Percentiles rank a stretch among this genome's conserved stretches.
phyloP scores from a whole-genome alignment of 2,797 vertebrate species.

The Xerus rutilus region DNA sequence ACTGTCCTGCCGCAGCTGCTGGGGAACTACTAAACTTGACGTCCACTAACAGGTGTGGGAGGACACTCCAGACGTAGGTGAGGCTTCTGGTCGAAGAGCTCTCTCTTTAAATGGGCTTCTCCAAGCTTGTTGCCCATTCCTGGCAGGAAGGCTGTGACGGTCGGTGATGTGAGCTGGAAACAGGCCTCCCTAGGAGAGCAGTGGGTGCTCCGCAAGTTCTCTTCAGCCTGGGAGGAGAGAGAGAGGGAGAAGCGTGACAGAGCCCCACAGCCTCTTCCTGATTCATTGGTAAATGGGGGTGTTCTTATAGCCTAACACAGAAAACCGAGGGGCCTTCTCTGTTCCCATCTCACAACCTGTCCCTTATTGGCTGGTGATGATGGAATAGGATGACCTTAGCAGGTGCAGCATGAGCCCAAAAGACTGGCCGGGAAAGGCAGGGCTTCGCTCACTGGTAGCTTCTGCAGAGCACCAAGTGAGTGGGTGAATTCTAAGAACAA shows the following conservation, averaged over 20 bases:
- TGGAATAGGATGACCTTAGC: not conserved
- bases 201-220: not conserved
- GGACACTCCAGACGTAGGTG: not conserved
- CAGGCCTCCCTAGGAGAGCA: not conserved
- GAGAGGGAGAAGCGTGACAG: not conserved
- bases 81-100: not conserved
- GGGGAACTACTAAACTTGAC: not conserved
- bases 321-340: not conserved
- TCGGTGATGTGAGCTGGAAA: not conserved
- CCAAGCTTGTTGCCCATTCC: not conserved
- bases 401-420: not conserved
- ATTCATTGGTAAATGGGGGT: not conserved
- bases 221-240: not conserved
- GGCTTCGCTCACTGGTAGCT: not conserved
- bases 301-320: not conserved
- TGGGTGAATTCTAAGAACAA: not conserved
- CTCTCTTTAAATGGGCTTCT: conserved; percentile 6
- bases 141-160: not conserved
- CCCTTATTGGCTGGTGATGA: not conserved
- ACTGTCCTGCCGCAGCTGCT: not conserved
- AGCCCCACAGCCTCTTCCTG: not conserved
- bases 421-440: not conserved
- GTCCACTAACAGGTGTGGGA: not conserved
- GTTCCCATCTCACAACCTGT: not conserved
- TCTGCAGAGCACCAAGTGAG: not conserved